Evolutionary conservation across 2,888 invertebrate genomes (phyloP), one percentile per base, ranked within the genome.

Genomic region (Drosophila gaucha): DNA sequence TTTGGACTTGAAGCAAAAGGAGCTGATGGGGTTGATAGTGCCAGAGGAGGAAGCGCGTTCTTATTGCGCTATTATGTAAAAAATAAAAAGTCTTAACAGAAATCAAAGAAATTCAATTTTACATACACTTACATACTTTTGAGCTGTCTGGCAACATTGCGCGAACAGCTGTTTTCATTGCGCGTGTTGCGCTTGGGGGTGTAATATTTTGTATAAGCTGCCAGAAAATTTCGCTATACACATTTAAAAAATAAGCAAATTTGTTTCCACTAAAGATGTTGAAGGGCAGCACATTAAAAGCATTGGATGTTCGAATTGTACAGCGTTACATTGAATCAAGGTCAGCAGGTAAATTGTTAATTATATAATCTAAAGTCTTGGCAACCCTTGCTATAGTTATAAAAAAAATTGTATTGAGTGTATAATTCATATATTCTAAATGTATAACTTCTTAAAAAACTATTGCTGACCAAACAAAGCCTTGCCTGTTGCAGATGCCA

Each of bases 1-100:
- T 89, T 92, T 97, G 36, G 93, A 94, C 69, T 31, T 92, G 1
- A 95, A 95, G 92, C 93, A 94, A 12, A 93, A 94, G 83, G 94
- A 95, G 90, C 79, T 95, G 44, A 93, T 92, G 67, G 92, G 94
- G 28, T 91, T 91, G 66, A 30, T 80, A 58, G 35, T 73, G 63
- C 26, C 51, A 0, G 65, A 71, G 22, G 74, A 74, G 18, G 79
- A 76, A 24, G 56, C 59, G 36, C 86, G 79, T 18, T 84, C 86
- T 0, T 82, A 78, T 43, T 91, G 91, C 64, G 39, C 63, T 10
- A 74, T 91, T 14, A 91, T 91, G 91, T 91, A 89, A 74, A 67
- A 55, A 62, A 56, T 44, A 52, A 58, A 58, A 43, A 1, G 3
- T n/a, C n/a, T n/a, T n/a, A 12, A 31, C 12, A 3, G 31, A 28